Percentiles rank a stretch among this genome's conserved stretches.
phyloP scores from a whole-genome alignment of 2,888 invertebrate species.

The Habrosyne pyritoides region DNA sequence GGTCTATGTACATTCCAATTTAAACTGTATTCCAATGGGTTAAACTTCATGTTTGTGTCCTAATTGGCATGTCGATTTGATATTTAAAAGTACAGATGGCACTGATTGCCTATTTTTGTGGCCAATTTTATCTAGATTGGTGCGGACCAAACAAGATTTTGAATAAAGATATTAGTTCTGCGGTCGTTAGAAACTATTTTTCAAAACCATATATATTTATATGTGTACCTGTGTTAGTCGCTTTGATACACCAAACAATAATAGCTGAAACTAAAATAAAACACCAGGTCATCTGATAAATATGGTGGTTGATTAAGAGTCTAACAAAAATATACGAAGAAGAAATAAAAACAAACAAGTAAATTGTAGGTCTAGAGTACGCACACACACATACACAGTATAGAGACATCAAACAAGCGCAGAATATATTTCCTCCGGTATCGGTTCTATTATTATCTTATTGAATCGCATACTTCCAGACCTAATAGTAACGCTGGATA shows the following conservation, averaged over 20 bases:
- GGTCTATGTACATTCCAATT: background rate
- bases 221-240: no score
- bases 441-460: background rate
- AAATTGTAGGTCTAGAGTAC: background rate
- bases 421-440: background rate
- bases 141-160: background rate
- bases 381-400: no score
- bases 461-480: slow-evolving; percentile 4
- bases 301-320: background rate
- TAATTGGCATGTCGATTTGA: background rate
- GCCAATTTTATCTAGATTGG: background rate
- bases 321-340: background rate
- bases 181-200: no score
- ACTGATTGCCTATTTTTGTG: background rate
- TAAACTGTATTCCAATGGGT: background rate
- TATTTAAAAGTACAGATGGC: background rate
- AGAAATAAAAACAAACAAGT: no score
- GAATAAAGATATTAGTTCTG: background rate
- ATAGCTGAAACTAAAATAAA: no score
- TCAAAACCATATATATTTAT: no score
- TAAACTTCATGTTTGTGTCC: background rate
- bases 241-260: no score
- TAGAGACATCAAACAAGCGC: background rate
- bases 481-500: slow-evolving; percentile 5
- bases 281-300: no score